A percentile compares a stretch with the other conserved stretches of the same genome.
Conservation (phyloP, 2,888 invertebrate genomes). For the Tetranychus piercei region DNA sequence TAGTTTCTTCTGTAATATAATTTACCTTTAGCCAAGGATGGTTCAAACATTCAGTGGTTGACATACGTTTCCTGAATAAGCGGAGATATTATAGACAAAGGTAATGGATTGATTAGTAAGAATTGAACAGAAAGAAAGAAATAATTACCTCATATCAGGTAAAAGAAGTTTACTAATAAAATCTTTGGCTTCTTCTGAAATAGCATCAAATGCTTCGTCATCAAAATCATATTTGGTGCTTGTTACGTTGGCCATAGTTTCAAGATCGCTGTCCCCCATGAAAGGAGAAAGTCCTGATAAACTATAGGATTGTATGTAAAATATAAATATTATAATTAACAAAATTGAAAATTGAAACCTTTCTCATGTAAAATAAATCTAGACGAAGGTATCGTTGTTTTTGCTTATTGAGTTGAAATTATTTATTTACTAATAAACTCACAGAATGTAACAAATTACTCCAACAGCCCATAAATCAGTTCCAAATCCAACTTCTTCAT, state of each 20-base stretch:
- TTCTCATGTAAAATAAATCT: not conserved
- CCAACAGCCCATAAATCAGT: constrained; percentile 80
- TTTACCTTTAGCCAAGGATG: constrained; percentile 59
- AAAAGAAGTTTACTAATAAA: constrained; percentile 77
- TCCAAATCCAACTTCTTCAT: constrained; percentile 81
- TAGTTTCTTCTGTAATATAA: not conserved
- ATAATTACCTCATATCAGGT: constrained; percentile 13
- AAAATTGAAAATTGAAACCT: not conserved
- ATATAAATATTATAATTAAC: constrained; percentile 13
- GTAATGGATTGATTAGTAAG: not conserved
- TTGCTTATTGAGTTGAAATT: no score
- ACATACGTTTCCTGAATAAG: constrained; percentile 51
- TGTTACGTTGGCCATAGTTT: constrained; percentile 97
- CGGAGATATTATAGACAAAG: not conserved
- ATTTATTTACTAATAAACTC: constrained; percentile 39
- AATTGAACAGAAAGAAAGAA: not conserved
- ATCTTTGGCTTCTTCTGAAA: constrained; percentile 83
- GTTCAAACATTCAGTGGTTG: constrained; percentile 60
- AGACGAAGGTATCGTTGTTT: not conserved
- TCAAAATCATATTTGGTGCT: constrained; percentile 92
- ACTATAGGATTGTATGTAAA: constrained; percentile 29
- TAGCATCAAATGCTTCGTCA: constrained; percentile 84
- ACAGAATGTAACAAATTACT: constrained; percentile 94
- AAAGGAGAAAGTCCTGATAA: constrained; percentile 91
- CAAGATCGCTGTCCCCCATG: constrained; percentile 91